phyloP scores from a whole-genome alignment of 2,797 vertebrate species.

The Muscicapa comitata region DNA sequence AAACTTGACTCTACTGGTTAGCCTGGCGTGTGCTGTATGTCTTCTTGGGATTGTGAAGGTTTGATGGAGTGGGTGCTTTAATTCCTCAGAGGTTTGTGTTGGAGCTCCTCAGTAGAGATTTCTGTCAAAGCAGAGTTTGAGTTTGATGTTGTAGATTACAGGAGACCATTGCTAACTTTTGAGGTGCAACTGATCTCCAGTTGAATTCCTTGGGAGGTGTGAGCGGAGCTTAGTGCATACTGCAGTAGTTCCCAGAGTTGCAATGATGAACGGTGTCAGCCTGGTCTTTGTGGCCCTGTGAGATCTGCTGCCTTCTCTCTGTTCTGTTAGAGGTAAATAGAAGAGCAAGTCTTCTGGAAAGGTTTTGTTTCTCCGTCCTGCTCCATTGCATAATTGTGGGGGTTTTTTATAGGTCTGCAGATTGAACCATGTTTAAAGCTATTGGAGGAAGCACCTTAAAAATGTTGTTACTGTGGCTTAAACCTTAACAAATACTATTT shows the following conservation, averaged over 20 bases:
- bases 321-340: neutral
- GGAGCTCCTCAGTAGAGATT: neutral
- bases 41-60: neutral
- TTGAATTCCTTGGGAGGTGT: neutral
- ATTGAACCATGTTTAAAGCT: neutral
- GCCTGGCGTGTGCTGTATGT: fast-evolving
- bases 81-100: neutral
- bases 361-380: neutral
- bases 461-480: neutral
- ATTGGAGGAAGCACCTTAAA: neutral
- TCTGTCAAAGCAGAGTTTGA: neutral
- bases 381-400: neutral
- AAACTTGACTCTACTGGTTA: neutral
- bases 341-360: neutral
- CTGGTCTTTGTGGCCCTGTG: neutral
- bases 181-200: neutral
- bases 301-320: neutral
- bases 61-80: neutral
- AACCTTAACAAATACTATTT: neutral
- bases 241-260: neutral
- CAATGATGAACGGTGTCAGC: neutral
- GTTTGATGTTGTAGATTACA: neutral
- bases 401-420: neutral
- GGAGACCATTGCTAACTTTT: neutral
- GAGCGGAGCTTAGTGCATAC: neutral